Base-by-base conservation (phyloP, 2,113 vertebrate genomes). In the Echinops telfairi region DNA sequence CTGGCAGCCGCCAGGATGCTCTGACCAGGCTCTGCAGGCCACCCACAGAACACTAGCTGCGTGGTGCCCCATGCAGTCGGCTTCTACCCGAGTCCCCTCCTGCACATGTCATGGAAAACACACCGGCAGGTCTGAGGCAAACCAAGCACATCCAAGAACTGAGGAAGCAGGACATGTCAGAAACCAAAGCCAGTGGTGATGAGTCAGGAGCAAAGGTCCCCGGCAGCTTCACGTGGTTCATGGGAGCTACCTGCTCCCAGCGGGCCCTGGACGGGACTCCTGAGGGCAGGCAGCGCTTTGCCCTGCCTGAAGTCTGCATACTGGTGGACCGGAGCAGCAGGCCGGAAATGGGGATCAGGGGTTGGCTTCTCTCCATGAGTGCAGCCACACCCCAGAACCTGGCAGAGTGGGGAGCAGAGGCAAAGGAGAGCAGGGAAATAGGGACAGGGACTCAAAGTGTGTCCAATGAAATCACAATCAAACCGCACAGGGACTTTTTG, bases 181-280 rank as follows among this genome's bases (percentile, higher is more conserved):
- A 94, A 92, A 75, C 70, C 78, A 80, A 77, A 91, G 86, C 70
- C 71, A 40, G 40, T 47, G 7, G 43, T 53, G 47, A 15, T 31
- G 16, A 83, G 38, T 43, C 16, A 57, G 38, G 16, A 19, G 19
- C 15, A 6, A 6, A 77, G 33, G 70, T 6, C 64, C 73, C 79
- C 78, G 20, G 60, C 20, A 38, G 15, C 4, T 62, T 2, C 33
- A 15, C 1, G 23, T 4, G 16, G 64, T 60, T 82, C 68, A 33
- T 0, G 15, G 0, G 27, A 60, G 23, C 27, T 43, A 17, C 3
- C 2, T 22, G 53, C 25, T 68, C 38, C 66, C 25, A 84, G 38
- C 8, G 33, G 31, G 71, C 23, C 25, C 79, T 15, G 40, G 27
- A 23, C 40, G 43, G 2, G 3, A 66, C 38, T 53, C 1, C 17